Conservation (phyloP, 1,140 invertebrate genomes). For the Dreissena polymorpha region DNA sequence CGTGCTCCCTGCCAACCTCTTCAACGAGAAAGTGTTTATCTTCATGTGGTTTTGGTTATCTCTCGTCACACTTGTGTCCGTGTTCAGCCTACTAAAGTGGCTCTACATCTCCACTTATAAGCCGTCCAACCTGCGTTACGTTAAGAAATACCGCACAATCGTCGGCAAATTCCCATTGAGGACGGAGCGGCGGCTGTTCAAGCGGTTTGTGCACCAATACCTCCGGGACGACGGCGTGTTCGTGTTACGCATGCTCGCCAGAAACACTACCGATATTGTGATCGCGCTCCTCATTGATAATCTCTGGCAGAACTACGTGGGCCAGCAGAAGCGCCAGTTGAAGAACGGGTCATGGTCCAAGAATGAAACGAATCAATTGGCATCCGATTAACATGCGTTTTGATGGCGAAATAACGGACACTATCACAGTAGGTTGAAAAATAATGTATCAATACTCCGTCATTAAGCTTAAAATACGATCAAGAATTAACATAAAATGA, state of each 20-base stretch:
- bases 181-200: conserved; percentile 60
- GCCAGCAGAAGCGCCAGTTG: neutral
- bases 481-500: too few species aligned
- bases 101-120: conserved; percentile 56
- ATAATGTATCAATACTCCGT: too few species aligned
- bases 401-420: too few species aligned
- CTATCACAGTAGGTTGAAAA: too few species aligned
- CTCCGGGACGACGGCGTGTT: conserved; percentile 52
- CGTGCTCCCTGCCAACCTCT: conserved; percentile 81
- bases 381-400: too few species aligned
- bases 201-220: conserved; percentile 70
- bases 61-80: conserved; percentile 75
- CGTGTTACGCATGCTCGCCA: neutral
- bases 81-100: conserved; percentile 63
- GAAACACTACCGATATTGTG: neutral
- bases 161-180: conserved; percentile 28
- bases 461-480: too few species aligned
- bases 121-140: conserved; percentile 65
- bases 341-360: too few species aligned
- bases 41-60: conserved; percentile 82
- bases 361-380: too few species aligned
- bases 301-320: neutral
- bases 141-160: conserved; percentile 65
- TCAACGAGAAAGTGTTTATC: conserved; percentile 82
- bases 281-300: neutral